Base-by-base conservation (phyloP, 2,888 invertebrate species). In the Synergus laeviventris region DNA sequence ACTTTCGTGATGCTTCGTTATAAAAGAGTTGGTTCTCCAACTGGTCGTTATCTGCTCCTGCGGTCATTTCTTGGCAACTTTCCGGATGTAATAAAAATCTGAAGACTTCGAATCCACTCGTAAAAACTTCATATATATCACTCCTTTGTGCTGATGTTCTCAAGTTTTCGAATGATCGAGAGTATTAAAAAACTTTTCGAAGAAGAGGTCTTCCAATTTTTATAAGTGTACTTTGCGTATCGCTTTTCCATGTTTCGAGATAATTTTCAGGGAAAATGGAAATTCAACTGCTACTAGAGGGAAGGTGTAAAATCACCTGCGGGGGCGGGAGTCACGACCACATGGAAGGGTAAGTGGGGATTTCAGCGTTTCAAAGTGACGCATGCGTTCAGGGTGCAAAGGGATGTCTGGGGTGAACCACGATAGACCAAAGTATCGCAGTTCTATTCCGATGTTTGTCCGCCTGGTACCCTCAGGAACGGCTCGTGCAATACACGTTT, bases 371-470 rank as follows among this genome's bases (percentile, higher is more conserved):
- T 85, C 84, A 89, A 88, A 85, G 84, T 85, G 85, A 87, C 89
- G 89, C 89, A 88, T 89, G 89, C 89, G 89, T 85, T 82, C 81
- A 75, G 66, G 79, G 78, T 79, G 76, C 80, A 81, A 82, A 86
- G 84, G 84, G 85, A 85, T 83, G 87, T 86, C 83, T 85, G 86
- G 87, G 87, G 87, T 86, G 86, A 86, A 85, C 81, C 85, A 82
- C 81, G 84, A 85, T 83, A 81, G 80, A 75, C 75, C 80, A 77
- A 79, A 79, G 78, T 79, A 81, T 90, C 89, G 89, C 90, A 91
- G 90, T 91, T 87, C 89, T 88, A 85, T 83, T 87, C 87, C 85
- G 91, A 90, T 90, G 89, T 90, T 91, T 90, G 90, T 88, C 88
- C 89, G 90, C 88, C 88, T 89, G 84, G 85, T 84, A 78, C 66